These are phyloP conservation scores for Trichogramma pretiosum DNA, from an alignment of 1,140 invertebrate species.

Conservation along the genomic window DNA sequence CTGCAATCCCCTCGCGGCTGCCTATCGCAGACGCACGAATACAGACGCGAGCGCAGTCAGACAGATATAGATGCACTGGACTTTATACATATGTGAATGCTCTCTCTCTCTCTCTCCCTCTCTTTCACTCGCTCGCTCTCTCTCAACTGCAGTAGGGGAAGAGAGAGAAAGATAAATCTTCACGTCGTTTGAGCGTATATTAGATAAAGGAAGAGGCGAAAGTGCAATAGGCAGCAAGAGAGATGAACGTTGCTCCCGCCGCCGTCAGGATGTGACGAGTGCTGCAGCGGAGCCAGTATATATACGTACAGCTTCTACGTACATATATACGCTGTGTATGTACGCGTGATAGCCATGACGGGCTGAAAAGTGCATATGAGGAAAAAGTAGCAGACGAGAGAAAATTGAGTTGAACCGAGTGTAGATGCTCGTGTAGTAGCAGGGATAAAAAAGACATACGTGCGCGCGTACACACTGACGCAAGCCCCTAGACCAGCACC, in stretches of 20 bases:
- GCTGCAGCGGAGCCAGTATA: slow-evolving; percentile 3
- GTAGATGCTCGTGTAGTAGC: too few species aligned
- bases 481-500: not conserved
- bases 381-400: slow-evolving; percentile 1
- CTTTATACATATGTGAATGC: too few species aligned
- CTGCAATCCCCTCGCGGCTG: too few species aligned
- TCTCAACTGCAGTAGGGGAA: too few species aligned
- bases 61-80: too few species aligned
- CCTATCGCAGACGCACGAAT: too few species aligned
- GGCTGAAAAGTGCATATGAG: slow-evolving; percentile 6
- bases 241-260: too few species aligned
- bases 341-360: too few species aligned
- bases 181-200: slow-evolving; percentile 32
- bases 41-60: too few species aligned
- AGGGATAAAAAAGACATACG: slow-evolving; percentile 26
- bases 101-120: slow-evolving; percentile 10
- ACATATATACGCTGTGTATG: too few species aligned
- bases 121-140: slow-evolving; percentile 2
- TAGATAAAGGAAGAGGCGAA: slow-evolving; percentile 28
- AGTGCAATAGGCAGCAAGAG: slow-evolving; percentile 21
- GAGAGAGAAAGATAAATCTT: slow-evolving; percentile 35
- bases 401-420: slow-evolving; percentile 4
- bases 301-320: not conserved
- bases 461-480: slow-evolving; percentile 15
- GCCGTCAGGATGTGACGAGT: not conserved